phyloP scores from a whole-genome alignment of 2,113 vertebrate genomes.

The Nesoenas mayeri region DNA sequence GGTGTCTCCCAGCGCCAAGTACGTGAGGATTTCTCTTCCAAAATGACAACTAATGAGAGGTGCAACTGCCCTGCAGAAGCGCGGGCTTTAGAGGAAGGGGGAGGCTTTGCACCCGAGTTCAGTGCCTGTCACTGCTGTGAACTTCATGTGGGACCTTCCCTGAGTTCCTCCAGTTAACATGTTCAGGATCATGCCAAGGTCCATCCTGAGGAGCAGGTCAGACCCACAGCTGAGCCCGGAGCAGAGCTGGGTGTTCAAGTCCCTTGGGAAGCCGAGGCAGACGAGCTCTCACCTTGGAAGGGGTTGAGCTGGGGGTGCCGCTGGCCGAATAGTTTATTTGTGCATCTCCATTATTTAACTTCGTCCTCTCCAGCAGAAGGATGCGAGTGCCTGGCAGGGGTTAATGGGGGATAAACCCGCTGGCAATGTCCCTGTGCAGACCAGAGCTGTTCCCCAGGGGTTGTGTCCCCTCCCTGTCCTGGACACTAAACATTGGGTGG shows the following conservation, averaged over 20 bases:
- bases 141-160: not conserved
- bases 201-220: not conserved
- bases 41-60: not conserved
- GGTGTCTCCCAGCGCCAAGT: rapidly evolving
- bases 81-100: not conserved
- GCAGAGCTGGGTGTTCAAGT: rapidly evolving
- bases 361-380: not conserved
- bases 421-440: rapidly evolving
- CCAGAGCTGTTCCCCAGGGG: not conserved
- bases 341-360: not conserved
- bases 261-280: rapidly evolving
- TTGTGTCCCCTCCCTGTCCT: rapidly evolving
- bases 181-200: too few species aligned
- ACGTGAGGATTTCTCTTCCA: not conserved
- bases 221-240: rapidly evolving
- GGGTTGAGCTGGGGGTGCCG: rapidly evolving
- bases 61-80: rapidly evolving
- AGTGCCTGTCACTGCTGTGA: rapidly evolving
- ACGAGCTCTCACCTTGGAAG: rapidly evolving
- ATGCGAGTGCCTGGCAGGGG: rapidly evolving
- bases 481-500: too few species aligned
- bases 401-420: rapidly evolving
- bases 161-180: rapidly evolving
- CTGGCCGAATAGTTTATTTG: not conserved
- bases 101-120: not conserved